A percentile compares a stretch with the other conserved stretches of the same genome.
Conservation (phyloP, 2,888 invertebrate genomes). For the Strigamia transsilvanica region DNA sequence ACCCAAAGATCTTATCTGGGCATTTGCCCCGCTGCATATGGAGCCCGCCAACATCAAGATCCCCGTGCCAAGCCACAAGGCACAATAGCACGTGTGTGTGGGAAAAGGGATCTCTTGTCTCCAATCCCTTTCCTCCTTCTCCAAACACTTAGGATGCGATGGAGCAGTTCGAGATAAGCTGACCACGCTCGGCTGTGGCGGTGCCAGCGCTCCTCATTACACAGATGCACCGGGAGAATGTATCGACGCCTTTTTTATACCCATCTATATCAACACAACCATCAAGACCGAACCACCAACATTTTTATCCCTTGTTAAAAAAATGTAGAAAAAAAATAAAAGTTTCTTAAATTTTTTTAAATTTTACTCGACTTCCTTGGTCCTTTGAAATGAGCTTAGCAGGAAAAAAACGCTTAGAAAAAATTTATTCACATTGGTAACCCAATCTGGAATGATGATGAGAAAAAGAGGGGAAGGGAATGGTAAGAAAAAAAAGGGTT, state of each 20-base stretch:
- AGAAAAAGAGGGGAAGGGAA: background rate
- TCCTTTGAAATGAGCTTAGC: background rate
- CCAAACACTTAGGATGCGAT: slow-evolving; percentile 34
- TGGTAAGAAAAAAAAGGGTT: background rate
- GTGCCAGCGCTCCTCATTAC: slow-evolving; percentile 19
- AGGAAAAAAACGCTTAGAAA: background rate
- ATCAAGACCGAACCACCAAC: background rate
- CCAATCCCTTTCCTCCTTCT: background rate
- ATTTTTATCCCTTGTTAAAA: too few relatives aligned
- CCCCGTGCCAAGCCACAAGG: slow-evolving; percentile 8
- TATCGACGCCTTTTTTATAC: background rate
- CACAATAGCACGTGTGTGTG: slow-evolving; percentile 27
- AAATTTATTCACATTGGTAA: too few relatives aligned
- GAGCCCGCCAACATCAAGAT: slow-evolving; percentile 41
- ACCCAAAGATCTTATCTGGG: background rate
- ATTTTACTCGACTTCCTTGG: too few relatives aligned
- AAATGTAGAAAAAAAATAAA: too few relatives aligned
- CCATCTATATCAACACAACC: background rate
- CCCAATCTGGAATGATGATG: too few relatives aligned
- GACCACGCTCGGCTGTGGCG: background rate
- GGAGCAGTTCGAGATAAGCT: slow-evolving; percentile 26
- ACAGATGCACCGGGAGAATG: background rate
- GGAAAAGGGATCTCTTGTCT: background rate
- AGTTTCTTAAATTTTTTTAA: too few relatives aligned
- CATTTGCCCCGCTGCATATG: slow-evolving; percentile 35